A percentile compares a stretch with the other conserved stretches of the same genome.
Evolutionary conservation across 2,888 invertebrate species (phyloP).

Genomic region (Aphidius colemani): DNA sequence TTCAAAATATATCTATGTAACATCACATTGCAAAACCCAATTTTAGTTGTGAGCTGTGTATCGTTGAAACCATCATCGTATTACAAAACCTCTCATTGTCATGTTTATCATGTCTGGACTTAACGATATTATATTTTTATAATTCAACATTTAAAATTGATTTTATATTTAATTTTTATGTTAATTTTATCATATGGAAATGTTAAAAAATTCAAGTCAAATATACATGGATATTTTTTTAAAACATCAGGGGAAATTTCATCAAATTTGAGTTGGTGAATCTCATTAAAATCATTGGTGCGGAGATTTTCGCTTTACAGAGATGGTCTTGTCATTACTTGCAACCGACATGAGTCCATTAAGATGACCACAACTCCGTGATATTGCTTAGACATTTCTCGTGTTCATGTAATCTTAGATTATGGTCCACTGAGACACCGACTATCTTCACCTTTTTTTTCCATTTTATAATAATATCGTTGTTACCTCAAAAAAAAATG

Average conservation of each 20-base stretch:
- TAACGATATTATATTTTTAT: no score
- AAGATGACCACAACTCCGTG: slow-evolving; percentile 60
- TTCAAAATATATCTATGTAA: not conserved
- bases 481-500: not conserved
- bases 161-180: no score
- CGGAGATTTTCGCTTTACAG: slow-evolving; percentile 50
- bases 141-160: no score
- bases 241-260: slow-evolving; percentile 33
- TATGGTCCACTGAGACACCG: slow-evolving; percentile 18
- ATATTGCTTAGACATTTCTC: slow-evolving; percentile 49
- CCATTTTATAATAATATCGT: not conserved
- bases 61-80: no score
- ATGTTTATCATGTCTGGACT: no score
- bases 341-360: slow-evolving; percentile 53
- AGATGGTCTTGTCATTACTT: slow-evolving; percentile 38
- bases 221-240: no score
- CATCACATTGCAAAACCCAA: no score
- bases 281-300: slow-evolving; percentile 59
- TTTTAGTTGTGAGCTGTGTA: no score
- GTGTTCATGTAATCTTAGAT: not conserved
- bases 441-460: not conserved
- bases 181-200: no score
- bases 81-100: no score
- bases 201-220: no score
- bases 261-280: slow-evolving; percentile 46